Evolutionary conservation across 37 sponge, comb jelly and placozoan genomes (phyloP).

Genomic region (Lycopodina hypogea): DNA sequence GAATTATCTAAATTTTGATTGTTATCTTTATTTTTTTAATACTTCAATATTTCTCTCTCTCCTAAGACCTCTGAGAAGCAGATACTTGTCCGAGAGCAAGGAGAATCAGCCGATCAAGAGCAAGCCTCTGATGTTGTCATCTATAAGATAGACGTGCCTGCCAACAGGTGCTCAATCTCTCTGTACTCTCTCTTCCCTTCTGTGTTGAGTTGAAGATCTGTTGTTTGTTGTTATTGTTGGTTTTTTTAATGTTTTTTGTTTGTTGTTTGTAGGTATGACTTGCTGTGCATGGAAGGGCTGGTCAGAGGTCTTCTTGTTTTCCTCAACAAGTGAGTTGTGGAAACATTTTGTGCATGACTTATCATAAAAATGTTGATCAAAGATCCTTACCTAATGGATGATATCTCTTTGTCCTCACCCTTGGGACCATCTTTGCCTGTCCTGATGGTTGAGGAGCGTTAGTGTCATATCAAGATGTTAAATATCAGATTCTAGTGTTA

Average conservation of each 20-base stretch:
- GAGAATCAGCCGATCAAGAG: slow-evolving; percentile 41
- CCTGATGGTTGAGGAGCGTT: no score
- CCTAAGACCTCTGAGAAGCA: slow-evolving; percentile 88
- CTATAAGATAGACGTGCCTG: slow-evolving; percentile 95
- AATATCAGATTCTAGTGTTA: no score
- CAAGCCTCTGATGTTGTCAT: slow-evolving; percentile 63
- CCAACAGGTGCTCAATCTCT: slow-evolving; percentile 98
- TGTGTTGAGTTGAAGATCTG: neutral
- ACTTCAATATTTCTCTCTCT: no score
- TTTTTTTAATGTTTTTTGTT: neutral
- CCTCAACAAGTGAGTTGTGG: slow-evolving; percentile 60
- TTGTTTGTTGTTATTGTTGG: neutral
- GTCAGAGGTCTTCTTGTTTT: slow-evolving; percentile 82
- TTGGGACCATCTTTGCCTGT: neutral
- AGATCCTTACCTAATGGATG: neutral
- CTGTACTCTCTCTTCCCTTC: no score
- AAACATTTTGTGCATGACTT: neutral
- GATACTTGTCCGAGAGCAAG: slow-evolving; percentile 61
- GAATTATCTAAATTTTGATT: no score
- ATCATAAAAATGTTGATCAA: no score
- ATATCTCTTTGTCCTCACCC: neutral
- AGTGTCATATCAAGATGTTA: no score
- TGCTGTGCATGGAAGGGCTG: slow-evolving; percentile 93
- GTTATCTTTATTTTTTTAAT: no score
- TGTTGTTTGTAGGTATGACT: slow-evolving; percentile 72